Evolutionary conservation across 2,888 invertebrate genomes (phyloP), one percentile per base, ranked within the genome.

Genomic region (Gymnocheta viridis): DNA sequence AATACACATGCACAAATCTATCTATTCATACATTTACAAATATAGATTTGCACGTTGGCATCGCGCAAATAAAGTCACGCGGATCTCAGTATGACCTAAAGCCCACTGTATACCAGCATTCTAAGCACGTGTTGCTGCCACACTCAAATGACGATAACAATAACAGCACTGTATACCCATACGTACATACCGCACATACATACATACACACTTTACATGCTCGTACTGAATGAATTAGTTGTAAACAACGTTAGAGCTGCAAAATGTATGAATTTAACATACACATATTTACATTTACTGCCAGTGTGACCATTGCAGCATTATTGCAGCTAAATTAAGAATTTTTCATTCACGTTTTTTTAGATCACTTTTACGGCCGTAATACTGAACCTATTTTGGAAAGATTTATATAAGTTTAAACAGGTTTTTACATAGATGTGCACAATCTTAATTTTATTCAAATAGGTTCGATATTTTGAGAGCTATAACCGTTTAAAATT

Each of bases 71-170:
- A 89, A 89, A 90, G 91, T 91, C 91, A 91, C 91, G 91, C 91
- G 91, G 91, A 91, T 90, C 89, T 88, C 88, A 89, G 88, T 91
- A 91, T 91, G 91, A 91, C 91, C 91, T 88, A 89, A 88, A 91
- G 89, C 89, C 88, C 88, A 89, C 88, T 88, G 90, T 89, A 89
- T 90, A 90, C 89, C 82, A 86, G 64, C 41, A 89, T 89, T 90
- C 89, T 89, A 90, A 91, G 89, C 91, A 91, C 91, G 91, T 91
- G 91, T 90, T 90, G 86, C 82, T 72, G 84, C 64, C 83, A 85
- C 85, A 83, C 69, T 74, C 83, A 80, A 82, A 60, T 70, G 82
- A 70, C 73, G 70, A 54, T 44, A 78, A 56, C 66, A 82, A 27
- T 27, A 72, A 72, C 38, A 80, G 32, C 44, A 83, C n/a, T n/a